Percentiles rank a stretch among this genome's conserved stretches.
Conservation (phyloP, 2,888 invertebrate species). For the Drosophila neonasuta region DNA sequence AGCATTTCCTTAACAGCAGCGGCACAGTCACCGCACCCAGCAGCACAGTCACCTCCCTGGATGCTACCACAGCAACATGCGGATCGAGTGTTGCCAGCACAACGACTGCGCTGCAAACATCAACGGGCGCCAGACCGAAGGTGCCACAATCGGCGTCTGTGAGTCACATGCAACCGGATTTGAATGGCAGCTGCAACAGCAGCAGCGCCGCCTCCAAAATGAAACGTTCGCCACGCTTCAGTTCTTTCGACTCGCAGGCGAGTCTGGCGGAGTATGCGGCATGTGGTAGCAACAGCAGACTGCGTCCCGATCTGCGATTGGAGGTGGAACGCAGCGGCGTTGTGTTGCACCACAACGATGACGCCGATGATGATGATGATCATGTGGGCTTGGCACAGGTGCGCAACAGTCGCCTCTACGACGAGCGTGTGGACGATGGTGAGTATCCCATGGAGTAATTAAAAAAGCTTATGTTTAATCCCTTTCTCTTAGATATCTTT, state of each 20-base stretch:
- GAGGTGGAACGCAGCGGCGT: conserved; percentile 44
- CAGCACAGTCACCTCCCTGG: conserved; percentile 63
- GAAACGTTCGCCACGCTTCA: conserved; percentile 82
- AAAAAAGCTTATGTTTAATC: neutral
- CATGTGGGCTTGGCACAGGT: conserved; percentile 61
- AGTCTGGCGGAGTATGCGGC: conserved; percentile 81
- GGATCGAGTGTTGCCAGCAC: conserved; percentile 26
- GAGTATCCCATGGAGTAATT: conserved; percentile 1
- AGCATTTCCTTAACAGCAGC: conserved; percentile 90
- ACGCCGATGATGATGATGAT: conserved; percentile 57
- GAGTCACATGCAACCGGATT: conserved; percentile 66
- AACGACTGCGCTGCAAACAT: conserved; percentile 69
- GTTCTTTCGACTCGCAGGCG: conserved; percentile 82
- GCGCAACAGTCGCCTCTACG: conserved; percentile 66
- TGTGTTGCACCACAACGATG: conserved; percentile 20
- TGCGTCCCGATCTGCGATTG: conserved; percentile 50
- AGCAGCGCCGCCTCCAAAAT: conserved; percentile 74
- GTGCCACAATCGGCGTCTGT: conserved; percentile 83
- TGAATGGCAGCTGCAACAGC: conserved; percentile 52
- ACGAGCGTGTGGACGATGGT: conserved; percentile 67
- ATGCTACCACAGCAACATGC: conserved; percentile 30
- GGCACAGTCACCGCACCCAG: conserved; percentile 75
- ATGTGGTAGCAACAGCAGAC: conserved; percentile 35
- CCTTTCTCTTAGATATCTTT: conserved; percentile 53
- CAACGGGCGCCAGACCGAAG: conserved; percentile 90